These are phyloP conservation scores for Drosophila novamexicana DNA, from an alignment of 1,140 invertebrate genomes.

Conservation along the genomic window DNA sequence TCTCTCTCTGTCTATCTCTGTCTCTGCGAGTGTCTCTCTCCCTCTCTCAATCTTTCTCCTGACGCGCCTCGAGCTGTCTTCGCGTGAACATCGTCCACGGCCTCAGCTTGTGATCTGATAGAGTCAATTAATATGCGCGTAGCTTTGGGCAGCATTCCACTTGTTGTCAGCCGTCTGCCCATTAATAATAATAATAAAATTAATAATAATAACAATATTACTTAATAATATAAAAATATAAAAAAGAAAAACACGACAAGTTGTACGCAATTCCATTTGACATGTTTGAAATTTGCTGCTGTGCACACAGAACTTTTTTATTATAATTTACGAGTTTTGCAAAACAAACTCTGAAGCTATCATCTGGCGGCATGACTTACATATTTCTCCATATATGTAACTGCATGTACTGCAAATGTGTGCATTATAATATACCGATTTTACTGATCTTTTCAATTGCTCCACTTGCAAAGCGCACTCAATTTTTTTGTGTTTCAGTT, in stretches of 20 bases:
- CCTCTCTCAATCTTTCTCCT: neutral
- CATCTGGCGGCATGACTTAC: conserved; percentile 5
- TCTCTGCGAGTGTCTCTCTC: neutral
- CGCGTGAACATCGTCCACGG: conserved; percentile 1
- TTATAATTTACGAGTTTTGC: conserved; percentile 11
- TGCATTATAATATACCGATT: conserved; percentile 4
- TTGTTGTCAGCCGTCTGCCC: conserved; percentile 4
- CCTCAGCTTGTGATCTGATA: conserved; percentile 4
- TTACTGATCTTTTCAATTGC: neutral
- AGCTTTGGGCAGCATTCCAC: conserved; percentile 15
- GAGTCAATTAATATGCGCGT: conserved; percentile 57
- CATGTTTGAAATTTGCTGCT: conserved; percentile 13
- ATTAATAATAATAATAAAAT: conserved; percentile 34
- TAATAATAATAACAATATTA: conserved; percentile 33
- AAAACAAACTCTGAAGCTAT: conserved; percentile 16
- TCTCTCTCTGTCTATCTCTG: neutral
- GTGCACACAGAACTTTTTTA: conserved; percentile 7
- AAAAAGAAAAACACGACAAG: conserved; percentile 6
- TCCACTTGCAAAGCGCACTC: neutral
- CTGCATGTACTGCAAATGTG: neutral
- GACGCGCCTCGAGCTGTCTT: neutral
- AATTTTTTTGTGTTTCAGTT: neutral
- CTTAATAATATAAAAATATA: conserved; percentile 41
- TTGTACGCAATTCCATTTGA: conserved; percentile 32
- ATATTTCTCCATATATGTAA: neutral